Conservation (phyloP, 1,140 invertebrate genomes). For the Trypoxylus dichotomus region DNA sequence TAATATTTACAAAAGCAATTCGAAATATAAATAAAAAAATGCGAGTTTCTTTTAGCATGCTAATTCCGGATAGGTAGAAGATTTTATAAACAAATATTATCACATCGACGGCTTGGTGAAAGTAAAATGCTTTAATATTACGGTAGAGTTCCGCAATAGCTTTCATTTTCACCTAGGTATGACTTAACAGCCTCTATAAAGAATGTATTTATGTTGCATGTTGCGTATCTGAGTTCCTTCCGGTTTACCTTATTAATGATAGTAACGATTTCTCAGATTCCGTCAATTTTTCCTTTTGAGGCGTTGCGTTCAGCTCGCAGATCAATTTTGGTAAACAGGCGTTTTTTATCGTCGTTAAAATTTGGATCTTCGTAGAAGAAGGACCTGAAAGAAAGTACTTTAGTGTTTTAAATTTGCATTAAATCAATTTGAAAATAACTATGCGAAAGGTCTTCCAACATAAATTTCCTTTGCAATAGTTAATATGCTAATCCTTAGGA, state of each 20-base stretch:
- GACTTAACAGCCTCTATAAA: constrained; percentile 27
- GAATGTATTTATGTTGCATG: neutral
- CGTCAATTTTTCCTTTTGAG: constrained; percentile 65
- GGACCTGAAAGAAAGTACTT: constrained; percentile 41
- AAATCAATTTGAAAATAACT: neutral
- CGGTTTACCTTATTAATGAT: constrained; percentile 68
- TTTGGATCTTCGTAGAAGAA: constrained; percentile 46
- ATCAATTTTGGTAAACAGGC: constrained; percentile 75
- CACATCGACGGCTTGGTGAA: neutral
- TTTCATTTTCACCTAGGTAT: constrained; percentile 39
- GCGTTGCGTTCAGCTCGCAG: constrained; percentile 71
- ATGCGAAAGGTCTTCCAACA: neutral
- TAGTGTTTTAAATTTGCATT: too few relatives aligned
- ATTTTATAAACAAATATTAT: neutral
- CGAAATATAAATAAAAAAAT: too few relatives aligned
- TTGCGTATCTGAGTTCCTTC: neutral
- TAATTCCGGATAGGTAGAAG: too few relatives aligned
- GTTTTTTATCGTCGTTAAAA: constrained; percentile 51
- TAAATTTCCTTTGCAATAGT: neutral
- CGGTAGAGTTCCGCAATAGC: constrained; percentile 36
- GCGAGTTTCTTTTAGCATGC: too few relatives aligned
- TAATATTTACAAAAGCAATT: too few relatives aligned
- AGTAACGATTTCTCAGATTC: constrained; percentile 72
- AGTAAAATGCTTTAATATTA: neutral
- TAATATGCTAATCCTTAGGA: too few relatives aligned